Conservation (phyloP, 1,140 invertebrate genomes). For the Mesaphorura yosii region DNA sequence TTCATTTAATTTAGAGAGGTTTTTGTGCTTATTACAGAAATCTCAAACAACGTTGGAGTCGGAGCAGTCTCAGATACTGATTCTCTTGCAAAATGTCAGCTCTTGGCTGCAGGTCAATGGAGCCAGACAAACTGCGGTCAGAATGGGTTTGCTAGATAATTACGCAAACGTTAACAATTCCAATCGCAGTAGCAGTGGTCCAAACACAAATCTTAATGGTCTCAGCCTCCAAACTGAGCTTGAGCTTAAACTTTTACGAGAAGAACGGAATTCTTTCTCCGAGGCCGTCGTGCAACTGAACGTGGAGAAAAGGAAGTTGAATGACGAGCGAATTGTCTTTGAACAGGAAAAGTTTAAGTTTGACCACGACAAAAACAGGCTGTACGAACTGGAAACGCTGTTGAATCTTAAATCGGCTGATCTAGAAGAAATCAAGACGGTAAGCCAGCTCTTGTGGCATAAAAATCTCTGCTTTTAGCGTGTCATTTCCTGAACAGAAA, state of each 20-base stretch:
- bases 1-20: neutral
- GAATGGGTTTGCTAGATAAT: neutral
- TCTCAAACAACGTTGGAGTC: constrained; percentile 19
- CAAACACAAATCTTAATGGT: neutral
- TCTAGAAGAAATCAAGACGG: constrained; percentile 23
- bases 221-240: constrained; percentile 21
- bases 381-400: constrained; percentile 20
- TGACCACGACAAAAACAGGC: constrained; percentile 15
- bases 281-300: constrained; percentile 26
- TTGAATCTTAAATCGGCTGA: constrained; percentile 16
- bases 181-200: neutral
- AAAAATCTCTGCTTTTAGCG: neutral
- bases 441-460: neutral
- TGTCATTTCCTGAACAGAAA: constrained; percentile 9
- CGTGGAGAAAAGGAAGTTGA: constrained; percentile 23
- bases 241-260: constrained; percentile 22
- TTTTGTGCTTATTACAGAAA: constrained; percentile 13
- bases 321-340: constrained; percentile 23
- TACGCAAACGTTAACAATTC: constrained; percentile 1
- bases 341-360: constrained; percentile 23
- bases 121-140: too few relatives aligned
- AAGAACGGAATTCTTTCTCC: constrained; percentile 22
- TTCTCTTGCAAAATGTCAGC: constrained; percentile 14
- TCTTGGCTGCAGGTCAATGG: constrained; percentile 10
- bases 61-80: constrained; percentile 20